Conservation (phyloP, 1,140 invertebrate species). For the Pollicipes pollicipes region DNA sequence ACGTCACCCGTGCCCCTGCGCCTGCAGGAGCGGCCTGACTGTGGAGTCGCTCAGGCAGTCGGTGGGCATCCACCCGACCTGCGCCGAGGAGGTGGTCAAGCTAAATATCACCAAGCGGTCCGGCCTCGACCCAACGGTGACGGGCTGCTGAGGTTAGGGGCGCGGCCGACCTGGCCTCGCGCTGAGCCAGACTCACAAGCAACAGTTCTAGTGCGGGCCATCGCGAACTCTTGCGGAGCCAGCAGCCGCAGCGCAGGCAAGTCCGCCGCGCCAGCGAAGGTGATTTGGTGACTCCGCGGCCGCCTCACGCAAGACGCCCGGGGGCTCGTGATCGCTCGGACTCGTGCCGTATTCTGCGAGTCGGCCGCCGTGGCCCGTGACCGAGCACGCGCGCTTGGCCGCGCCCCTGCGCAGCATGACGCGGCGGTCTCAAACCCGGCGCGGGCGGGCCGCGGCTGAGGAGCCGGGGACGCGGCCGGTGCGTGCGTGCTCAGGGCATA, state of each 20-base stretch:
- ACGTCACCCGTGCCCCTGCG: too few relatives aligned
- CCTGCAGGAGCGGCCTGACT: conserved; percentile 59
- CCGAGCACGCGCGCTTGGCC: not conserved
- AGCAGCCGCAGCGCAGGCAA: too few relatives aligned
- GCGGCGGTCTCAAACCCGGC: not conserved
- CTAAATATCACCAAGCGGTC: conserved; percentile 38
- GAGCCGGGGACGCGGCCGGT: too few relatives aligned
- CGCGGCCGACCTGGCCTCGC: too few relatives aligned
- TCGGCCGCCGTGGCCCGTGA: not conserved
- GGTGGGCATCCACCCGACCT: conserved; percentile 92
- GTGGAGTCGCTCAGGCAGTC: conserved; percentile 73
- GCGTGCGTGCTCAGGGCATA: not conserved
- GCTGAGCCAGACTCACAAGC: too few relatives aligned
- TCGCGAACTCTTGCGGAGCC: too few relatives aligned
- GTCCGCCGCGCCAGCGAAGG: too few relatives aligned
- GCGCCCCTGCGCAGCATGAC: not conserved
- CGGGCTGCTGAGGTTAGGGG: conserved; percentile 44
- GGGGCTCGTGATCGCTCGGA: too few relatives aligned
- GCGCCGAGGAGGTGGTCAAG: conserved; percentile 47
- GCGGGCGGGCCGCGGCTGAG: not conserved
- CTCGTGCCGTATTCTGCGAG: too few relatives aligned
- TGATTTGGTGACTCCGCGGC: too few relatives aligned
- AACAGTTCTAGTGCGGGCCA: too few relatives aligned
- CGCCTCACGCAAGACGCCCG: too few relatives aligned
- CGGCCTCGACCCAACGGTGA: conserved; percentile 28